Base-by-base conservation (phyloP, 2,797 vertebrate genomes). In the Sardinella longiceps region DNA sequence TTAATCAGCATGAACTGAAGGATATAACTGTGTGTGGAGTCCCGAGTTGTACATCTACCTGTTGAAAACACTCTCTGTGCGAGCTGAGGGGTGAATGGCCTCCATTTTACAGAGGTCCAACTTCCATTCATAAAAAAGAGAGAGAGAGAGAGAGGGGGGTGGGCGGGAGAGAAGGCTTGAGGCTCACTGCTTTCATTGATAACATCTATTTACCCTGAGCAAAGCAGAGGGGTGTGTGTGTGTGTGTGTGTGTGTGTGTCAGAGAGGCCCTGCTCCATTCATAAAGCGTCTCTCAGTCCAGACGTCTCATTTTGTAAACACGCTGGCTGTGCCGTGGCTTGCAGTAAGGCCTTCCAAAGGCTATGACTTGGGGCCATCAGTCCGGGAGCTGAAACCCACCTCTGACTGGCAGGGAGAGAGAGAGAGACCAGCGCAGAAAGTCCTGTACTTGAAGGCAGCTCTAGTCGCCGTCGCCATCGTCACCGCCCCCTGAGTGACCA, bases 91-190 rank as follows among this genome's bases (percentile, higher is more conserved):
- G 82, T 89, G 12, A 91, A 86, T 80, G 53, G 80, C 28, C 80
- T 25, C 83, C 5, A n/a, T 87, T 89, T 88, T 90, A 86, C 84
- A 53, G 43, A 85, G 86, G 85, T 87, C 85, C 80, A 81, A 84
- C 81, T 81, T 89, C 81, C 91, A 91, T 91, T 91, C 89, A 89
- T 89, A 90, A 91, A 90, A 86, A 50, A 20, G 20, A 56, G 80
- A 66, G 33, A 89, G 89, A 86, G 85, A 53, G 20, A 18, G 82
- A 56, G 82, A 81, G 43, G 7, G 43, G 7, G 43, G 80, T 84
- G 63, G 43, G 53, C 43, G 84, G 51, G 63, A 83, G 83, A 85
- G 83, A 46, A 37, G 43, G 56, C 30, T 77, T 33, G 37, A 77
- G 74, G 50, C 30, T 87, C 80, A 82, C 56, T 86, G 74, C 88